phyloP scores from a whole-genome alignment of 2,113 vertebrate species.

The Mola mola region DNA sequence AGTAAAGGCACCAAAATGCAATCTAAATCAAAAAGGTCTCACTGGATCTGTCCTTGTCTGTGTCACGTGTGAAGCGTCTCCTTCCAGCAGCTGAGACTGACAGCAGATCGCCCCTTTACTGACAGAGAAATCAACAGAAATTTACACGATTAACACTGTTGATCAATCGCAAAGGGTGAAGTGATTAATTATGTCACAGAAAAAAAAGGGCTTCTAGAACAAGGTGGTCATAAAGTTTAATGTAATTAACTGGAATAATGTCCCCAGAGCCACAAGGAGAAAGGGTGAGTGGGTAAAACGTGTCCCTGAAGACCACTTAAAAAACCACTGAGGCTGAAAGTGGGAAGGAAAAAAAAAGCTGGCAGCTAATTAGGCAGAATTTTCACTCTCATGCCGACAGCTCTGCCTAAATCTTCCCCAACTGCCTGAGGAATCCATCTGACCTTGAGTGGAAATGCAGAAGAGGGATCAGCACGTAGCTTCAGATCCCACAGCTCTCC shows the following conservation, averaged over 20 bases:
- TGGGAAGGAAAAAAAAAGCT: not conserved
- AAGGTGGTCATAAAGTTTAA: not conserved
- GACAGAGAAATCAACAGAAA: too few relatives aligned
- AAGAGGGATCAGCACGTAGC: too few relatives aligned
- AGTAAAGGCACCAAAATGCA: too few relatives aligned
- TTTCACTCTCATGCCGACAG: not conserved
- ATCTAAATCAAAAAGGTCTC: too few relatives aligned
- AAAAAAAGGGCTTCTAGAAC: not conserved
- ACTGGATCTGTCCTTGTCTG: too few relatives aligned
- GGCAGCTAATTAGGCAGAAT: not conserved
- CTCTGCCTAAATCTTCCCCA: not conserved
- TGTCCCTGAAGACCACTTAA: not conserved
- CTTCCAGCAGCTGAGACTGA: not conserved
- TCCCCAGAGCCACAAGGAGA: not conserved
- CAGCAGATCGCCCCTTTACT: too few relatives aligned
- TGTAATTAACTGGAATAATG: not conserved
- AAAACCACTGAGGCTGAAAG: not conserved
- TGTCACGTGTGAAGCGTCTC: too few relatives aligned
- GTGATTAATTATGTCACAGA: constrained; percentile 5
- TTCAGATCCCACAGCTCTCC: too few relatives aligned
- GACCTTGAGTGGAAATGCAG: constrained; percentile 17
- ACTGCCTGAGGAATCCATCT: not conserved
- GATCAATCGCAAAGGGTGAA: constrained; percentile 7
- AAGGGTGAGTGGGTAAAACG: not conserved
- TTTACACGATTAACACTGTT: too few relatives aligned